These are phyloP conservation scores for Argyra leucocephala DNA, from an alignment of 2,888 invertebrate species.

Conservation along the genomic window DNA sequence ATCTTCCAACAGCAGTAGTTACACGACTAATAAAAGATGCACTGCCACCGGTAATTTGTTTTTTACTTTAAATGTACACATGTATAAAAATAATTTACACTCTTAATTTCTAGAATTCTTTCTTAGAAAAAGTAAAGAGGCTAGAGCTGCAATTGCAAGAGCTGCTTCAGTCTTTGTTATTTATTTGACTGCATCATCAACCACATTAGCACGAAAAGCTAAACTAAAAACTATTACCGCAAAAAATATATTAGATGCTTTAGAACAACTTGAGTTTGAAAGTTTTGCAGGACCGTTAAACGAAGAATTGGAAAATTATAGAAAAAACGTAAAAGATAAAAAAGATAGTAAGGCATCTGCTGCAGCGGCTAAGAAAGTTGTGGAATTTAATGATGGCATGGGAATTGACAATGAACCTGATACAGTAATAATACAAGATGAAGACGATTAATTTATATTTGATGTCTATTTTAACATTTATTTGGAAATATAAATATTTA, in stretches of 20 bases:
- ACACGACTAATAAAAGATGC: conserved; percentile 78
- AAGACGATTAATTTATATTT: no score
- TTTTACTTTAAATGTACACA: not conserved
- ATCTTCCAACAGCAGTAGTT: conserved; percentile 83
- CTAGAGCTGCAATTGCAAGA: conserved; percentile 75
- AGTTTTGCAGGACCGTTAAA: conserved; percentile 72
- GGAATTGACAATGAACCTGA: conserved; percentile 18
- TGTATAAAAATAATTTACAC: not conserved
- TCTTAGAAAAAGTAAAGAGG: conserved; percentile 89
- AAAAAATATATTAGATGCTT: conserved; percentile 77
- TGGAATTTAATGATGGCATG: conserved; percentile 19
- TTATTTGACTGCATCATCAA: conserved; percentile 75
- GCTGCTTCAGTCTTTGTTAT: conserved; percentile 94
- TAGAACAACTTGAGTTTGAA: conserved; percentile 86
- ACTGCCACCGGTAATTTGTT: conserved; percentile 52
- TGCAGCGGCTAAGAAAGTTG: conserved; percentile 31
- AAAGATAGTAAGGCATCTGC: conserved; percentile 35
- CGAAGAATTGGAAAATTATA: conserved; percentile 57
- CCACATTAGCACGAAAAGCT: conserved; percentile 74
- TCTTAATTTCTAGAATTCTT: conserved; percentile 48
- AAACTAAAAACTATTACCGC: conserved; percentile 80
- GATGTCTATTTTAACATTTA: no score
- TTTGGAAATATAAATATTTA: no score
- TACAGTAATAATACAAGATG: not conserved
- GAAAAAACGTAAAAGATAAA: conserved; percentile 39